These are phyloP conservation scores for Sweltsa coloradensis DNA, from an alignment of 1,140 invertebrate genomes.

Conservation along the genomic window DNA sequence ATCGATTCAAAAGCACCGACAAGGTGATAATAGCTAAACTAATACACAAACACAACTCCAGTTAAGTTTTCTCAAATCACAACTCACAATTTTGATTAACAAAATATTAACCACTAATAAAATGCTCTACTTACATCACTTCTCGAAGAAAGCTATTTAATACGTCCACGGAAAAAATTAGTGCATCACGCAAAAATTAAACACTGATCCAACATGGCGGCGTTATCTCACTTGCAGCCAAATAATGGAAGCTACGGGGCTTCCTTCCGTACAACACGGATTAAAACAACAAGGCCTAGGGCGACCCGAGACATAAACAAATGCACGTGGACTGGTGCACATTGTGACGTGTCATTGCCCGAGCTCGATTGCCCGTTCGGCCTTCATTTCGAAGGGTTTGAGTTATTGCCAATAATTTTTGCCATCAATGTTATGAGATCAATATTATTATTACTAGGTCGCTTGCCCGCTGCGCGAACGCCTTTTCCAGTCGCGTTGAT, in stretches of 20 bases:
- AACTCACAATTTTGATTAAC: no score
- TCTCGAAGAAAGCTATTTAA: no score
- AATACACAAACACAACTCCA: background rate
- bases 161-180: constrained; percentile 13
- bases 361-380: constrained; percentile 25
- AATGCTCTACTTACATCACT: no score
- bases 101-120: no score
- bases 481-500: no score
- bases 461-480: no score
- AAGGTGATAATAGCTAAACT: constrained; percentile 11
- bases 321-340: constrained; percentile 13
- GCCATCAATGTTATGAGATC: no score
- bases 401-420: no score
- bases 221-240: constrained; percentile 20
- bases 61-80: no score
- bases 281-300: constrained; percentile 12
- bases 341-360: no score
- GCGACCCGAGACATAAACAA: constrained; percentile 15
- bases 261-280: constrained; percentile 12
- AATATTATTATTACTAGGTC: no score
- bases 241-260: constrained; percentile 14
- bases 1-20: constrained; percentile 23
- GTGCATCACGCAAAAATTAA: constrained; percentile 19
- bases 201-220: constrained; percentile 25
- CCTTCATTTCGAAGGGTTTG: constrained; percentile 22